Base-by-base conservation (phyloP, 2,797 vertebrate species). In the Scarus forsteni region DNA sequence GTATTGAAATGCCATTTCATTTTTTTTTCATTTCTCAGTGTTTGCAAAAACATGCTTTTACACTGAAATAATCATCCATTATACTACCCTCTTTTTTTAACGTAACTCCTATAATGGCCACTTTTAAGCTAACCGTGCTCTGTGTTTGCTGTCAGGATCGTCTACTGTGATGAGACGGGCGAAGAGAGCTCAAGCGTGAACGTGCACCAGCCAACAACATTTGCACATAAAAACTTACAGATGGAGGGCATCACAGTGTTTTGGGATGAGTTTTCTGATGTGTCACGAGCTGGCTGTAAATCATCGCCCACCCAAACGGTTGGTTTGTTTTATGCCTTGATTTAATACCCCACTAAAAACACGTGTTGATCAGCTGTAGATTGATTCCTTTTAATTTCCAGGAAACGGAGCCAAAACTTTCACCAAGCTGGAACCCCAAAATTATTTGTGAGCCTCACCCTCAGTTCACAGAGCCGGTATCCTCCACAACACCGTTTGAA, bases 391-490 rank as follows among this genome's bases (percentile, higher is more conserved):
- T 57, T 60, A 5, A 73, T 58, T 82, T 83, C 10, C 84, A 99
- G 98, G 97, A 98, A 91, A 95, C 94, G 10, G 98, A 99, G 92
- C 96, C 96, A 86, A 99, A 99, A 85, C 94, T 99, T 52, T 99
- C 97, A 40, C 98, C 98, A 6, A 99, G 98, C 90, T 99, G 98
- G 98, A 99, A 98, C 91, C 97, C 98, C 69, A 98, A 96, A 95
- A 99, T 99, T 64, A 95, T 96, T 63, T 98, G 96, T 75, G 98
- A 99, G 77, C 98, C 98, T 57, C 98, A 99, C 86, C 98, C 98
- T 0, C 98, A 99, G 61, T 94, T 99, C 86, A 96, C 96, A 54
- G 96, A 98, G 88, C 96, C 90, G 3, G 77, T 97, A 15, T 96
- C 96, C 44, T 94, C 96, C 72, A 86, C 95, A 49, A 91, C 95